phyloP scores from a whole-genome alignment of 2,888 invertebrate species.

The Scelioninae gen. 2 region DNA sequence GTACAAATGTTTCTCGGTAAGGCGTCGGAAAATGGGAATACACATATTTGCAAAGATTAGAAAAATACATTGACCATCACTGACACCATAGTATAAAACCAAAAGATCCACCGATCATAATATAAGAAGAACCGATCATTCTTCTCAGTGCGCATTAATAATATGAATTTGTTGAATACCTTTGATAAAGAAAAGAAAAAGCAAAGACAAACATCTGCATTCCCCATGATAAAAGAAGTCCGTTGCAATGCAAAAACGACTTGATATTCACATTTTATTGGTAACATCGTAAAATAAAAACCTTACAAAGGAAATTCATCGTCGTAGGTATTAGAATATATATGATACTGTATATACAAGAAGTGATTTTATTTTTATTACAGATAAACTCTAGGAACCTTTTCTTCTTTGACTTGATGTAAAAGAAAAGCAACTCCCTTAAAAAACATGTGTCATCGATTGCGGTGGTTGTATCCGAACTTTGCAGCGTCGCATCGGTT shows the following conservation, averaged over 20 bases:
- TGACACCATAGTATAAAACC: too few species aligned
- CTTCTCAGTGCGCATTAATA: too few species aligned
- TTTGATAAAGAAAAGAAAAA: too few species aligned
- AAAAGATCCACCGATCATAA: too few species aligned
- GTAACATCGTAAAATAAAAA: conserved; percentile 36
- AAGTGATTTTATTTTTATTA: conserved; percentile 42
- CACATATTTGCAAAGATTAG: background rate
- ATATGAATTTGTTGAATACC: background rate
- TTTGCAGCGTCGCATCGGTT: conserved; percentile 20
- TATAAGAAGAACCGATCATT: too few species aligned
- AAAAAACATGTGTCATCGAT: conserved; percentile 33
- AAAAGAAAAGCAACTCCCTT: conserved; percentile 38
- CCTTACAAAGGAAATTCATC: conserved; percentile 44
- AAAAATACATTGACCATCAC: too few species aligned
- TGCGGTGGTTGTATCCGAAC: conserved; percentile 22
- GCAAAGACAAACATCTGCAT: conserved; percentile 18
- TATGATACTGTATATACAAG: conserved; percentile 43
- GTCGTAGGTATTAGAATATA: conserved; percentile 44
- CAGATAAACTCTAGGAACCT: conserved; percentile 51
- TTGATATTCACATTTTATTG: conserved; percentile 48
- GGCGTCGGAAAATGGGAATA: background rate
- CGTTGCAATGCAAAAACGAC: conserved; percentile 32
- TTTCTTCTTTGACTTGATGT: conserved; percentile 43
- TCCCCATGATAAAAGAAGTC: conserved; percentile 13
- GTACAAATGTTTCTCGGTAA: conserved; percentile 2